These are phyloP conservation scores for Nasonia oneida DNA, from an alignment of 2,888 invertebrate species.

Conservation along the genomic window DNA sequence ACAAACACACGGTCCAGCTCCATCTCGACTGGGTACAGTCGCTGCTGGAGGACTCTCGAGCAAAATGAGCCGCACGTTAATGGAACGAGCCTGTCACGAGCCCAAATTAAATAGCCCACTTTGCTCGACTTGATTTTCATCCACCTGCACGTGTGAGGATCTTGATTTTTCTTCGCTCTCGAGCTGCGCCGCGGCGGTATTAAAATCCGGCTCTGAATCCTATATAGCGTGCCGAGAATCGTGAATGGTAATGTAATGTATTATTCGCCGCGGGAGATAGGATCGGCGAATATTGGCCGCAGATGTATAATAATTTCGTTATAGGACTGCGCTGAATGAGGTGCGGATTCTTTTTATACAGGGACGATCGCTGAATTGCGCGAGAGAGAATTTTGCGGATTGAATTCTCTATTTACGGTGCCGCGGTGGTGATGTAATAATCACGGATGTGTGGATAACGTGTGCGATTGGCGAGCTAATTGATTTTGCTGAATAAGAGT, in stretches of 20 bases:
- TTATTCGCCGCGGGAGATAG: neutral
- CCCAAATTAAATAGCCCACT: slow-evolving; percentile 60
- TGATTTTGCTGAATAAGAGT: neutral
- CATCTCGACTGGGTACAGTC: too few relatives aligned
- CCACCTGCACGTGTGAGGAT: neutral
- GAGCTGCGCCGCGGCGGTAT: too few relatives aligned
- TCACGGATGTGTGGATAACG: too few relatives aligned
- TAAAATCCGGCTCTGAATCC: too few relatives aligned
- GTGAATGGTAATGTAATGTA: slow-evolving; percentile 14
- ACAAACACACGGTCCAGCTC: neutral
- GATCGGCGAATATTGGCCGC: neutral
- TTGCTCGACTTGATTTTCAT: neutral
- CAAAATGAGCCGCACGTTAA: slow-evolving; percentile 52
- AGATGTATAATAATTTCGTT: neutral
- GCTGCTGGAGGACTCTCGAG: slow-evolving; percentile 12
- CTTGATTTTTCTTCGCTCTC: neutral
- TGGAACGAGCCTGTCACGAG: slow-evolving; percentile 59
- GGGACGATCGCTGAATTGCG: neutral
- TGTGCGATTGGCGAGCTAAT: neutral
- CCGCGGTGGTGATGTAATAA: too few relatives aligned
- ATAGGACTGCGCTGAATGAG: neutral
- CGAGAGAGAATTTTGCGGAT: neutral
- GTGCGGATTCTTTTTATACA: neutral
- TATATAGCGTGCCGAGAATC: neutral
- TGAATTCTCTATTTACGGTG: neutral